Conservation (phyloP, 2,113 vertebrate species). For the Phyllostomus discolor region DNA sequence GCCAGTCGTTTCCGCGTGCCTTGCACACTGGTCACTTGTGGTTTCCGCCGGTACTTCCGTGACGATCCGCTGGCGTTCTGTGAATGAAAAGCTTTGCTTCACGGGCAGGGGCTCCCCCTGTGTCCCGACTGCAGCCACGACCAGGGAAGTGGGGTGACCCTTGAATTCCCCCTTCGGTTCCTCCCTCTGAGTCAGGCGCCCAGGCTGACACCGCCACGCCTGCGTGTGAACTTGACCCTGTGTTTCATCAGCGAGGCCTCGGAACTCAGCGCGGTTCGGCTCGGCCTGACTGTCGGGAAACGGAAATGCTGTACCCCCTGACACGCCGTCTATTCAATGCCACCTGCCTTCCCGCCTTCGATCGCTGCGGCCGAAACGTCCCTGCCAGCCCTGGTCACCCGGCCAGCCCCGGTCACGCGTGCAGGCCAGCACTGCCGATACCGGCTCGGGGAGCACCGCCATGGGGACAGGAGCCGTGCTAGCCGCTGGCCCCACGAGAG, state of each 20-base stretch:
- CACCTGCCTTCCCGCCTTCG: not conserved
- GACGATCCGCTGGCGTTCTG: not conserved
- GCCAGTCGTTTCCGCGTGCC: not conserved
- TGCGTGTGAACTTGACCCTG: not conserved
- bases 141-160: not conserved
- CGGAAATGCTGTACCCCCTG: not conserved
- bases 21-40: not conserved
- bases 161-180: not conserved
- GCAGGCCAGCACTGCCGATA: not conserved
- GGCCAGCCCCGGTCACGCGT: not conserved
- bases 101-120: not conserved
- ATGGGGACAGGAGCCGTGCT: not conserved
- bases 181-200: not conserved
- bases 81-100: not conserved
- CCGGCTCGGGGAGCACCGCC: not conserved
- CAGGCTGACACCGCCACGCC: not conserved
- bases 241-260: not conserved
- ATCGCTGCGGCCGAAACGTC: not conserved
- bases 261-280: not conserved
- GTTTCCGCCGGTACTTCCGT: not conserved
- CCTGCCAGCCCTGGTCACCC: not conserved
- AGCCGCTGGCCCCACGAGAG: not conserved
- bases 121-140: not conserved
- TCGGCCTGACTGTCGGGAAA: not conserved
- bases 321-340: not conserved